These are phyloP conservation scores for Hippocampus guttulatus DNA, from an alignment of 2,113 vertebrate species.

Conservation along the genomic window DNA sequence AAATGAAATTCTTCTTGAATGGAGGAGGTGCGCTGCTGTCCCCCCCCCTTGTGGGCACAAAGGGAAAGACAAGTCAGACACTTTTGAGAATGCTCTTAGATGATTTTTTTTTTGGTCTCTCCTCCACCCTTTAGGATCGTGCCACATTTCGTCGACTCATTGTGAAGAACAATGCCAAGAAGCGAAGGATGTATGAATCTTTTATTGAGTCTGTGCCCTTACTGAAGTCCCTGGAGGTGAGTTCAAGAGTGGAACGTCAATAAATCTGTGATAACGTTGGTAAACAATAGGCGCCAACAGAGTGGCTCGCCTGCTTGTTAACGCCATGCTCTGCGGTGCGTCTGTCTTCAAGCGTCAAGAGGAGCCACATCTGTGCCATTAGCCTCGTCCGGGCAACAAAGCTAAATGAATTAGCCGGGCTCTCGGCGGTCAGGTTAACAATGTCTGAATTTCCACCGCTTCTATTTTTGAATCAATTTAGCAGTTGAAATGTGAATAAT, in stretches of 20 bases:
- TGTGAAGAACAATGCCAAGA: slow-evolving; percentile 94
- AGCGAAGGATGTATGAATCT: slow-evolving; percentile 87
- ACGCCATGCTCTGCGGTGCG: not conserved
- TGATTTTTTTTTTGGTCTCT: not conserved
- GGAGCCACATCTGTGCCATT: not conserved
- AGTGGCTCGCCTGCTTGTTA: not conserved
- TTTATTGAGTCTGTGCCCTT: slow-evolving; percentile 97
- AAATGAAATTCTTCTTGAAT: slow-evolving; percentile 48
- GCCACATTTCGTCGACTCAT: slow-evolving; percentile 97
- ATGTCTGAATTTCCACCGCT: not conserved
- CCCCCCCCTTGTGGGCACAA: slow-evolving; percentile 46
- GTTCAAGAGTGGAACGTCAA: not conserved
- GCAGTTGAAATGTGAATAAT: not conserved
- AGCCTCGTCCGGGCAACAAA: not conserved
- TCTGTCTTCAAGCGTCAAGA: not conserved
- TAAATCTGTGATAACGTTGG: not conserved
- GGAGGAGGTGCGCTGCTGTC: slow-evolving; percentile 19
- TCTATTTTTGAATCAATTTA: not conserved
- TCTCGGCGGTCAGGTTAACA: not conserved
- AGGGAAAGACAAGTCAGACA: not conserved
- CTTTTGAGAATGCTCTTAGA: not conserved
- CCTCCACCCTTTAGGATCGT: slow-evolving; percentile 77
- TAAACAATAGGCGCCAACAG: not conserved
- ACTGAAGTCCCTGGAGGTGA: slow-evolving; percentile 96
- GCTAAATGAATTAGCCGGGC: not conserved